phyloP scores from a whole-genome alignment of 2,113 vertebrate genomes.

The cattle (Bos taurus) region DNA sequence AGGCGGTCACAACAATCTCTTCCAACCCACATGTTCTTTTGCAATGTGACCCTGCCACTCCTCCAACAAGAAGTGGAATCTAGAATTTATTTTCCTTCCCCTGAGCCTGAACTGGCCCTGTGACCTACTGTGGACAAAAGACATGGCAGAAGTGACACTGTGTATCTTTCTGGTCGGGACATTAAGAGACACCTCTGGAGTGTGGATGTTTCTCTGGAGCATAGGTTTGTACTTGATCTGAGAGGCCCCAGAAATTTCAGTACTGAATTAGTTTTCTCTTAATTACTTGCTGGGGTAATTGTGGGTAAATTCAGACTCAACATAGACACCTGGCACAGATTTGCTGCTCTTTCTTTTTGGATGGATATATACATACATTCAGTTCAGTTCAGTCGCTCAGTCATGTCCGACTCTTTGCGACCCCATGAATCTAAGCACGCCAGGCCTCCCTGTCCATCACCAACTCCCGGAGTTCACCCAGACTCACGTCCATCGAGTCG shows the following conservation, averaged over 20 bases:
- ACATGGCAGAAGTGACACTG: not conserved
- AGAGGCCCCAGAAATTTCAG: not conserved
- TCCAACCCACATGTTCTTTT: not conserved
- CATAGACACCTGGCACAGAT: not conserved
- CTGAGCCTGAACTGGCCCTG: not conserved
- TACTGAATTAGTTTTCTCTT: not conserved
- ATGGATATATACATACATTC: not conserved
- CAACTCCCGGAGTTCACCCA: too few relatives aligned
- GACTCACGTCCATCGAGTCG: too few relatives aligned
- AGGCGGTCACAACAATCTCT: not conserved
- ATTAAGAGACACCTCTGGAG: too few relatives aligned
- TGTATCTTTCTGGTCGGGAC: not conserved
- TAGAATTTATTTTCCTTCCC: not conserved
- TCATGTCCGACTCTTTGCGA: not conserved
- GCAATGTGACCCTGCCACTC: not conserved
- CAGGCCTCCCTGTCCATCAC: too few relatives aligned
- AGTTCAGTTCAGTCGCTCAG: too few relatives aligned
- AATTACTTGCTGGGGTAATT: not conserved
- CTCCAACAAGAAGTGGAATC: not conserved
- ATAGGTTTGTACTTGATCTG: not conserved
- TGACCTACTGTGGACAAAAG: not conserved
- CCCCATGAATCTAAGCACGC: not conserved
- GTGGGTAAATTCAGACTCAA: not conserved
- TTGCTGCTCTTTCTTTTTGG: not conserved
- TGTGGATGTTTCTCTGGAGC: not conserved